Evolutionary conservation across 2,797 vertebrate genomes (phyloP), one percentile per base, ranked within the genome.

Genomic region (Sebastiscus tertius): DNA sequence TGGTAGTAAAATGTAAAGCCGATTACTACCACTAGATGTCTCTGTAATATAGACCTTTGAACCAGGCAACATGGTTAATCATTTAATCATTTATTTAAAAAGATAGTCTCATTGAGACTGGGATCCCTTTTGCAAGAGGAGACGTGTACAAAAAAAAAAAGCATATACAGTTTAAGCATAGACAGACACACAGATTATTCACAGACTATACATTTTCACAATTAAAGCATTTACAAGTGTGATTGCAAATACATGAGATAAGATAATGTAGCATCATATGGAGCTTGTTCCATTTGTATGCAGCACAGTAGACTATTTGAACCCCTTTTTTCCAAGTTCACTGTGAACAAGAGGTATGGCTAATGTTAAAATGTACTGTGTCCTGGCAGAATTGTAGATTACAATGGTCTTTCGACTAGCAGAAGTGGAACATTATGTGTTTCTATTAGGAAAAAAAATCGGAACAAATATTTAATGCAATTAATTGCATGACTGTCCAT

Each of bases 21-120:
- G 11, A 58, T 62, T 73, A 14, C 7, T 55, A 16, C 56, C 88
- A 56, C 62, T 72, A 79, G 84, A 75, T 78, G 86, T 46, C 84
- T 0, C 67, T 79, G 59, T 68, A 14, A 10, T 24, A 54, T 66
- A 63, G 24, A 12, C 2, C 1, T 62, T 8, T 64, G 36, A 18
- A 18, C 34, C 22, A 4, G 7, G 36, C 18, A 27, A 24, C 34
- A 24, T 27, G 26, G 16, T 66, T 49, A 13, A 18, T 46, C 2
- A 34, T 34, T 34, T 34, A 34, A 34, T 34, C 42, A 46, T 20
- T 46, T 46, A 46, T 46, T 46, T 46, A 46, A 46, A 46, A 46
- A 46, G 42, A 46, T 46, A 46, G 16, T 7, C 42, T 46, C 16
- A 46, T 46, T 46, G 42, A 46, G 49, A 52, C 49, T 9, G 20